phyloP scores from a whole-genome alignment of 2,888 invertebrate genomes.

The Tyria jacobaeae region DNA sequence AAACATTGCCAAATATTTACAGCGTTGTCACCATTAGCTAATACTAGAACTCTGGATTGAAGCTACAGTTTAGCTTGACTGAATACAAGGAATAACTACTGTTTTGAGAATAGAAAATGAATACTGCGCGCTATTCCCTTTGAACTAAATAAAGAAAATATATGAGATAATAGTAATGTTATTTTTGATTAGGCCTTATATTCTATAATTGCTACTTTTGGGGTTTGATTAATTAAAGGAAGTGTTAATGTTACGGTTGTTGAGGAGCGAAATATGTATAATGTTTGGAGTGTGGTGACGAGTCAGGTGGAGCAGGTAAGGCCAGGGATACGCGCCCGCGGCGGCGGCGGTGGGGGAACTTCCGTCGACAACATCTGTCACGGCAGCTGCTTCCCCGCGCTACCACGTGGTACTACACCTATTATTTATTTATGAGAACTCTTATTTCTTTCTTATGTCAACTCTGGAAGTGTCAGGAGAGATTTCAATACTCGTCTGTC shows the following conservation, averaged over 20 bases:
- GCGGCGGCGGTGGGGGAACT: slow-evolving; percentile 54
- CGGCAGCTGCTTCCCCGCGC: slow-evolving; percentile 75
- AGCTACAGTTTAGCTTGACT: slow-evolving; percentile 59
- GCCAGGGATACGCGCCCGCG: slow-evolving; percentile 41
- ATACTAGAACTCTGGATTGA: slow-evolving; percentile 57
- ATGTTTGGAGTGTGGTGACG: slow-evolving; percentile 46
- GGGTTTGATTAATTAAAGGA: slow-evolving; percentile 34
- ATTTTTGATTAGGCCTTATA: slow-evolving; percentile 27
- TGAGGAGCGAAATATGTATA: slow-evolving; percentile 49
- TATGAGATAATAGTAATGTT: too few species aligned
- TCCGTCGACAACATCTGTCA: slow-evolving; percentile 82
- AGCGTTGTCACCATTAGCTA: slow-evolving; percentile 66
- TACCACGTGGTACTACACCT: slow-evolving; percentile 82
- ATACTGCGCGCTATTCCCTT: slow-evolving; percentile 19
- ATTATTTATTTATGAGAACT: slow-evolving; percentile 73
- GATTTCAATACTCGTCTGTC: slow-evolving; percentile 44
- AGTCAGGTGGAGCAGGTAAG: slow-evolving; percentile 74
- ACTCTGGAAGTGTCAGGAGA: slow-evolving; percentile 64
- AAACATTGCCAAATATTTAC: slow-evolving; percentile 76
- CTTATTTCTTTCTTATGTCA: too few species aligned
- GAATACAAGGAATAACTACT: slow-evolving; percentile 40
- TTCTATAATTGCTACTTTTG: slow-evolving; percentile 31
- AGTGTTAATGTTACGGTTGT: slow-evolving; percentile 41
- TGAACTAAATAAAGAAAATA: slow-evolving; percentile 7
- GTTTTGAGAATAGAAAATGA: slow-evolving; percentile 37